Evolutionary conservation across 2,113 vertebrate species (phyloP).

Genomic region (Heliornis fulica): DNA sequence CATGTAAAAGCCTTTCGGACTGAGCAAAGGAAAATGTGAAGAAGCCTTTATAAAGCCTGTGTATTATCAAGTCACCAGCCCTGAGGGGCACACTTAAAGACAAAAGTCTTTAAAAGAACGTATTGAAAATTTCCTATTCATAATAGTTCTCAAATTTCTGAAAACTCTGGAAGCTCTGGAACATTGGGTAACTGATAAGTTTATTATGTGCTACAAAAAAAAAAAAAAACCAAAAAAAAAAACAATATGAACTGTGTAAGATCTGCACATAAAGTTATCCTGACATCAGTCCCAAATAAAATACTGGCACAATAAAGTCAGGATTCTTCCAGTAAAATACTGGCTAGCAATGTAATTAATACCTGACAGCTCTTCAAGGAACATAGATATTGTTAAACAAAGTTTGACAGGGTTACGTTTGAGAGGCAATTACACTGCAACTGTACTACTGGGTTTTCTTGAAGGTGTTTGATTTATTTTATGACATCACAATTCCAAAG

Average conservation of each 20-base stretch:
- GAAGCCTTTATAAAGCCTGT: neutral
- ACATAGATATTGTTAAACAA: neutral
- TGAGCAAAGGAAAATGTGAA: neutral
- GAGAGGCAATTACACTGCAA: neutral
- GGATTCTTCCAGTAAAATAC: neutral
- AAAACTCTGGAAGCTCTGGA: neutral
- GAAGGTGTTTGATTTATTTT: neutral
- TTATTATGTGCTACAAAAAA: neutral
- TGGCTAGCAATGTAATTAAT: neutral
- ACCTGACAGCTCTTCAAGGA: neutral
- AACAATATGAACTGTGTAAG: no score
- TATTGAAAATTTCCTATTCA: neutral
- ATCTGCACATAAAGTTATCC: neutral
- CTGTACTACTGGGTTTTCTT: neutral
- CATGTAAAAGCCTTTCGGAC: neutral
- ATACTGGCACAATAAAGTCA: neutral
- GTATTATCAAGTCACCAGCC: neutral
- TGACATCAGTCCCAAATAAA: neutral
- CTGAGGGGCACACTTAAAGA: neutral
- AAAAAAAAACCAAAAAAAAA: neutral
- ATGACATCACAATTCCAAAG: neutral
- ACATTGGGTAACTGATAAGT: neutral
- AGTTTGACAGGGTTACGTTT: neutral
- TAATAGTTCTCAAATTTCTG: neutral
- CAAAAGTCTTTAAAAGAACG: neutral